phyloP scores from a whole-genome alignment of 2,888 invertebrate genomes.

The Drosophila putrida region DNA sequence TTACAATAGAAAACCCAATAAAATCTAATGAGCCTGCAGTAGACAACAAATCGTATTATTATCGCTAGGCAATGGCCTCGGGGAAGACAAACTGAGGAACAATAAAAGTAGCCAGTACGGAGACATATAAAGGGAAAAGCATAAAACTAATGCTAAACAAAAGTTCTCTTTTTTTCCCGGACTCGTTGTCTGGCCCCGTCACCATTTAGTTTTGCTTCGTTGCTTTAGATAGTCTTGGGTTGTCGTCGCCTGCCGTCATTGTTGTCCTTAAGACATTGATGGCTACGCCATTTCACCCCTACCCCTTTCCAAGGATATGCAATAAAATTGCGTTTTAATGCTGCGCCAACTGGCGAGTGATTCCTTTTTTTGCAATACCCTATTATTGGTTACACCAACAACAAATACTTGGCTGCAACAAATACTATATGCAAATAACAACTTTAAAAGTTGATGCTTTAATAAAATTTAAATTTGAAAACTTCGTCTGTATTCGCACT shows the following conservation, averaged over 20 bases:
- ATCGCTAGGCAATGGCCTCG: slow-evolving; percentile 63
- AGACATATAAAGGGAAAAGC: slow-evolving; percentile 42
- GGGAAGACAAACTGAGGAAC: slow-evolving; percentile 35
- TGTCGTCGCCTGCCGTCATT: slow-evolving; percentile 56
- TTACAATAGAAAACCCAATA: slow-evolving; percentile 44
- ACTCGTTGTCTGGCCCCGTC: slow-evolving; percentile 21
- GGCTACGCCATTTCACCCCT: slow-evolving; percentile 44
- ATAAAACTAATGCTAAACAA: slow-evolving; percentile 74
- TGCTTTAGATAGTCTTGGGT: slow-evolving; percentile 20
- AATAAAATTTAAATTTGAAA: neutral
- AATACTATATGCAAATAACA: neutral
- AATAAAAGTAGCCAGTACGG: slow-evolving; percentile 65
- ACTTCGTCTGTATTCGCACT: neutral
- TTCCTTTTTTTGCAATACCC: slow-evolving; percentile 39
- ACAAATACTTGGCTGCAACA: neutral
- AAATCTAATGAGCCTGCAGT: slow-evolving; percentile 73
- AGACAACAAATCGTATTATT: slow-evolving; percentile 71
- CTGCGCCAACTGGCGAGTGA: slow-evolving; percentile 55
- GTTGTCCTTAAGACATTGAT: slow-evolving; percentile 71
- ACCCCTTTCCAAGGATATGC: slow-evolving; percentile 63
- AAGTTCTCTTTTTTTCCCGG: slow-evolving; percentile 24
- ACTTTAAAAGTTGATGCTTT: neutral
- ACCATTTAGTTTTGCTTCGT: slow-evolving; percentile 35
- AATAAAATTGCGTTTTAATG: slow-evolving; percentile 78
- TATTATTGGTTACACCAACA: neutral